Evolutionary conservation across 1,140 invertebrate genomes (phyloP).

Genomic region (Macrostomum lignano): DNA sequence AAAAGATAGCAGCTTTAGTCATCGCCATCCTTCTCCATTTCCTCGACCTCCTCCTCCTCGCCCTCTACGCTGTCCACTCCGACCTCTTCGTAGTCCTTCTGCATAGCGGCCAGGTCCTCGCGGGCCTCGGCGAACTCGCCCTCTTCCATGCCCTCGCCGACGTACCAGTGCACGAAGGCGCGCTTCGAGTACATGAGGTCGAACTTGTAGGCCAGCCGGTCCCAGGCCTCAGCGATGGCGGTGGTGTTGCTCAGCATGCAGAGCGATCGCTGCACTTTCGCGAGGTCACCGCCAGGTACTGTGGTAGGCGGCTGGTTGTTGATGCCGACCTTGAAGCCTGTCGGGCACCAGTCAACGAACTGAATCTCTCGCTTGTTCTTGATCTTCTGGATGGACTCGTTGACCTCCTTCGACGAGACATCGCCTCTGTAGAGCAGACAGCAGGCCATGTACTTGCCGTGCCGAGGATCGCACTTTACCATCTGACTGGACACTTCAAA

Average conservation of each 20-base stretch:
- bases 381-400: conserved; percentile 50
- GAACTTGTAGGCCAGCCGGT: conserved; percentile 30
- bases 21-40: too few relatives aligned
- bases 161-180: conserved; percentile 12
- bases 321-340: conserved; percentile 35
- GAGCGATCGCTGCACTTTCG: conserved; percentile 32
- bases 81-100: conserved; percentile 11
- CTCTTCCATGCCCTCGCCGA: conserved; percentile 9
- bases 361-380: conserved; percentile 32
- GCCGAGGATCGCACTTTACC: background rate
- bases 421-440: conserved; percentile 10
- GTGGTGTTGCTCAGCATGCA: conserved; percentile 47
- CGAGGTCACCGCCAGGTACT: conserved; percentile 37
- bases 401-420: conserved; percentile 45
- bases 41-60: too few relatives aligned
- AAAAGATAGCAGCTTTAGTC: too few relatives aligned
- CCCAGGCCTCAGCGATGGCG: conserved; percentile 46
- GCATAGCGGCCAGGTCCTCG: conserved; percentile 11
- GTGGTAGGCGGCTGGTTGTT: conserved; percentile 47
- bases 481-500: conserved; percentile 54
- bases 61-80: background rate
- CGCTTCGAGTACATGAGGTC: conserved; percentile 7
- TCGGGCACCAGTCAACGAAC: conserved; percentile 10
- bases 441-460: conserved; percentile 32
- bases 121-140: conserved; percentile 13